Base-by-base conservation (phyloP, 2,888 invertebrate genomes). In the Amphimallon solstitiale region DNA sequence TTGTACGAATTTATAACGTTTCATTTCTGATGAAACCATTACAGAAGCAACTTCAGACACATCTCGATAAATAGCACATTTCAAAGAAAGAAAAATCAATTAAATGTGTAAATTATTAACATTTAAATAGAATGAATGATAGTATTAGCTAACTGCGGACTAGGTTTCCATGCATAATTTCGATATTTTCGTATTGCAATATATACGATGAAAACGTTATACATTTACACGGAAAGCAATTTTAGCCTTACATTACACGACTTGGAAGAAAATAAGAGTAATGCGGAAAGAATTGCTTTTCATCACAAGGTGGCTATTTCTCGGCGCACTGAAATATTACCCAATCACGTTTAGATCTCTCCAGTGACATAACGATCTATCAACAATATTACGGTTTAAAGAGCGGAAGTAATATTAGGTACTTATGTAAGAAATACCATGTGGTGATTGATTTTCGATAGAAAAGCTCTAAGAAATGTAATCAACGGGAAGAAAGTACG, bases 341-440 rank as follows among this genome's bases (percentile, higher is more conserved):
- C 64, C 64, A 64, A 64, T 64, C 64, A 56, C 64, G 54, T 37
- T 46, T 37, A 21, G 64, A 56, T 64, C 64, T 64, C 34, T 19
- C 7, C 46, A 45, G 54, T 64, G 64, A 64, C 56, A 45, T 56
- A 56, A 56, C 64, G 56, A 64, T 64, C 64, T 46, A 64, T 64
- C 64, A 64, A 64, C 64, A 14, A 56, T 54, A 64, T 56, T 64
- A 46, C 56, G 23, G 34, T 56, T 64, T 64, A 56, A 64, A 63
- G 54, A 56, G 45, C 54, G 37, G 62, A 62, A 62, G 56, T 56
- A 40, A 40, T 40, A 56, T 40, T 56, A 40, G 40, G 56, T 56
- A 40, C 56, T 56, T 14, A 40, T 40, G 40, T 56, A 56, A 12
- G 40, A 21, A 12, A 23, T 56, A 17, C 15, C 14, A 9, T 43